Evolutionary conservation across 2,888 invertebrate species (phyloP), one percentile per base, ranked within the genome.

Genomic region (Glomeris marginata): DNA sequence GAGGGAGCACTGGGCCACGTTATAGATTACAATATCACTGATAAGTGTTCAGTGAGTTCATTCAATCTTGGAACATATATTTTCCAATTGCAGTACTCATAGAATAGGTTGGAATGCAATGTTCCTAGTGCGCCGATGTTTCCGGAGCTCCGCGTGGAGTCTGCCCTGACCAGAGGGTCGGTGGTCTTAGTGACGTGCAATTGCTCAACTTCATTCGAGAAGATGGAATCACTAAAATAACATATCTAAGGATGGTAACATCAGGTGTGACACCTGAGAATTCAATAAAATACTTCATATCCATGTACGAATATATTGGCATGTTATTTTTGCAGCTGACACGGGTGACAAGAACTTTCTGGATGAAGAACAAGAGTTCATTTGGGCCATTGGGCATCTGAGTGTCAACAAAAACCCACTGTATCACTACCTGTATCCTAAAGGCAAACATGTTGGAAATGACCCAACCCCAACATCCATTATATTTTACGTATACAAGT

Each of bases 91-190:
- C 2, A 8, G 28, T 3, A 28, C 28, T 28, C 28, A 28, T 8
- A 28, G 8, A 28, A n/a, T n/a, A n/a, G n/a, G n/a, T n/a, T n/a
- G n/a, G n/a, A n/a, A n/a, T n/a, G n/a, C n/a, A n/a, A 3, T 28
- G 28, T 54, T 62, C 68, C 57, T 64, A 84, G 79, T 88, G 88
- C 62, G 81, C 83, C 41, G 84, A 82, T 68, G 85, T 88, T 52
- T 71, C 88, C 59, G 90, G 86, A 1, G 81, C 78, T 59, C 83
- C 84, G 65, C 81, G 76, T 65, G 91, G 90, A 37, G 88, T 88
- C 36, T 91, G 91, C 59, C 78, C 77, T 56, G 91, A 91, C 66
- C 78, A 78, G 52, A 67, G 77, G n/a, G 75, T 87, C 2, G 88
- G 86, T 28, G 86, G 84, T 0, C 73, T 77, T 56, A 84, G 88